These are phyloP conservation scores for Nixonia krombeini DNA, from an alignment of 1,140 invertebrate species.

Conservation along the genomic window DNA sequence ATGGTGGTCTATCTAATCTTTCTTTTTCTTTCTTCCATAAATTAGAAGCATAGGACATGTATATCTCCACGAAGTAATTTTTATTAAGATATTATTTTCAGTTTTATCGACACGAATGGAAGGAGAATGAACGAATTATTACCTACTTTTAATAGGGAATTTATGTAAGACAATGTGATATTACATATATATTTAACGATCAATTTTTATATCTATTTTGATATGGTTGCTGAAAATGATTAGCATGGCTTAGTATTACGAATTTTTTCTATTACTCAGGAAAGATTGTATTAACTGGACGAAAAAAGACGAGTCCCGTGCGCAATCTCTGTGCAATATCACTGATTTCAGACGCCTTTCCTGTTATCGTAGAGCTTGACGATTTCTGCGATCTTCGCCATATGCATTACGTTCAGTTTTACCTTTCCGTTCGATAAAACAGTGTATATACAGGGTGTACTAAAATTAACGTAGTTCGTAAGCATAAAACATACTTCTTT, in stretches of 20 bases:
- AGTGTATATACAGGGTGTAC: slow-evolving; percentile 39
- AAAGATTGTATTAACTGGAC: slow-evolving; percentile 21
- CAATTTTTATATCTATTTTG: slow-evolving; percentile 8
- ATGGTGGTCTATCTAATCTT: slow-evolving; percentile 23
- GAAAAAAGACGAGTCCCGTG: slow-evolving; percentile 23
- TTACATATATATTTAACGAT: slow-evolving; percentile 6
- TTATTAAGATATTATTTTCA: not conserved
- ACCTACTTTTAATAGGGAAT: not conserved
- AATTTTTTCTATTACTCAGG: slow-evolving; percentile 6
- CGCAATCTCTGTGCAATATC: slow-evolving; percentile 32
- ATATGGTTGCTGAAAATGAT: slow-evolving; percentile 12
- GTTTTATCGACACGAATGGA: not conserved
- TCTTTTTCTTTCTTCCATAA: slow-evolving; percentile 25
- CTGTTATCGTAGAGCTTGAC: slow-evolving; percentile 27
- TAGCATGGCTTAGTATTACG: slow-evolving; percentile 17
- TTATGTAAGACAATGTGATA: slow-evolving; percentile 4
- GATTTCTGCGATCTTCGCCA: slow-evolving; percentile 18
- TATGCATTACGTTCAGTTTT: slow-evolving; percentile 33
- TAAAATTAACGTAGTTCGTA: slow-evolving; percentile 24
- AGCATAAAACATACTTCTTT: slow-evolving; percentile 18
- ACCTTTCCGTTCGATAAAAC: slow-evolving; percentile 31
- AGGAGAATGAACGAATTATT: slow-evolving; percentile 3
- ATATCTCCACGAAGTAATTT: not conserved
- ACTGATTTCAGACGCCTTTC: slow-evolving; percentile 29
- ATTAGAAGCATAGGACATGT: not conserved